A percentile compares a stretch with the other conserved stretches of the same genome.
phyloP scores from a whole-genome alignment of 2,113 vertebrate species.

The Rousettus leschenaultii region DNA sequence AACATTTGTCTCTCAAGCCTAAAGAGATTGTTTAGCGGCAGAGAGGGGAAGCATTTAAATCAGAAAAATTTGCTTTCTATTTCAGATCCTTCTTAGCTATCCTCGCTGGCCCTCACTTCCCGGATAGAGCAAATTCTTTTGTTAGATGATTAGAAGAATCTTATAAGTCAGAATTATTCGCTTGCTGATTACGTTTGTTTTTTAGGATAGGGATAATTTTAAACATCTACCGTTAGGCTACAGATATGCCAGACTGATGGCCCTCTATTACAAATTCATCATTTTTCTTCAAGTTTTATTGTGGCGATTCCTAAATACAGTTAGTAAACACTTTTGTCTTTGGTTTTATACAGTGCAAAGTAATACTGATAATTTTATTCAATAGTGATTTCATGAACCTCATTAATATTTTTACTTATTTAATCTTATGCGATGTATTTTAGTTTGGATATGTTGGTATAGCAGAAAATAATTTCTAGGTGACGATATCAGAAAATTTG shows the following conservation, averaged over 20 bases:
- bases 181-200: neutral
- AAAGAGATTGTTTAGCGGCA: conserved; percentile 20
- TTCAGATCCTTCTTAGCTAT: conserved; percentile 12
- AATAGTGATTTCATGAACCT: neutral
- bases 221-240: neutral
- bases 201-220: conserved; percentile 2
- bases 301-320: neutral
- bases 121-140: conserved; percentile 28
- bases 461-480: conserved; percentile 3
- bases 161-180: neutral
- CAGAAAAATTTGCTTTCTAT: conserved; percentile 42
- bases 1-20: conserved; percentile 34
- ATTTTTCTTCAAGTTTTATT: neutral
- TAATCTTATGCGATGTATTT: neutral
- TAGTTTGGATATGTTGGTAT: neutral
- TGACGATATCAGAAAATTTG: neutral
- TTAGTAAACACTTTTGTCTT: neutral
- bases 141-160: conserved; percentile 16
- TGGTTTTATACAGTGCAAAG: neutral
- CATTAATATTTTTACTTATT: neutral
- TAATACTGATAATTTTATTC: neutral
- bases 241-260: neutral
- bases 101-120: neutral
- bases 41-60: conserved; percentile 31
- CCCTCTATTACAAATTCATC: neutral